A percentile compares a stretch with the other conserved stretches of the same genome.
phyloP scores from a whole-genome alignment of 1,140 invertebrate species.

The Euschistus heros region DNA sequence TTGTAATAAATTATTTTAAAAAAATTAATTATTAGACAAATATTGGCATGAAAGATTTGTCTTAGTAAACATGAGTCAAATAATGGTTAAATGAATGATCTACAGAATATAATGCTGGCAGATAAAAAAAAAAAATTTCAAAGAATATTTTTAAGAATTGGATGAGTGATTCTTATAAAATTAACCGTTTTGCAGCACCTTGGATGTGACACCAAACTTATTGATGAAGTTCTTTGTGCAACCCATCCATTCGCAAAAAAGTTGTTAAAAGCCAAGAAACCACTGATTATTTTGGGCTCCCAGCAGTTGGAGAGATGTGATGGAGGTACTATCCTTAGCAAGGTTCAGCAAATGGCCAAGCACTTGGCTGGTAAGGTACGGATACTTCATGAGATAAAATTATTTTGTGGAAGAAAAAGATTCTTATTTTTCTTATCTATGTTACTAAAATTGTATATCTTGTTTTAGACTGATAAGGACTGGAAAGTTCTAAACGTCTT shows the following conservation, averaged over 20 bases:
- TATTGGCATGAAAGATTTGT: too few species aligned
- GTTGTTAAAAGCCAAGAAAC: constrained; percentile 69
- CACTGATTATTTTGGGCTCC: constrained; percentile 85
- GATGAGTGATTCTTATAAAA: not conserved
- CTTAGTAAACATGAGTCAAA: too few species aligned
- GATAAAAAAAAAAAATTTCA: constrained; percentile 10
- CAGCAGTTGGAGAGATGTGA: constrained; percentile 69
- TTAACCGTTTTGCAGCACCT: constrained; percentile 52
- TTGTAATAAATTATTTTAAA: too few species aligned
- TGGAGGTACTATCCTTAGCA: constrained; percentile 62
- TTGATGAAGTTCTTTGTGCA: constrained; percentile 63
- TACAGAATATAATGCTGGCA: not conserved
- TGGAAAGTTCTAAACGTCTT: constrained; percentile 84
- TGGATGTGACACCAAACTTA: constrained; percentile 59
- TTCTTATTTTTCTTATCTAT: not conserved
- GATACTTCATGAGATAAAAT: not conserved
- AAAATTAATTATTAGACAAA: too few species aligned
- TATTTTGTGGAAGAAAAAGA: not conserved
- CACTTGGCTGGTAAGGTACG: not conserved
- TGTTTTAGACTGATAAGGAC: constrained; percentile 36
- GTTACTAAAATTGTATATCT: constrained; percentile 6
- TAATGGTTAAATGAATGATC: too few species aligned
- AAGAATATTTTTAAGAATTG: constrained; percentile 17
- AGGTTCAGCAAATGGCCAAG: constrained; percentile 57
- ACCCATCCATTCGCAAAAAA: constrained; percentile 63